Evolutionary conservation across 2,888 invertebrate genomes (phyloP), one percentile per base, ranked within the genome.

Genomic region (Parnassius smintheus): DNA sequence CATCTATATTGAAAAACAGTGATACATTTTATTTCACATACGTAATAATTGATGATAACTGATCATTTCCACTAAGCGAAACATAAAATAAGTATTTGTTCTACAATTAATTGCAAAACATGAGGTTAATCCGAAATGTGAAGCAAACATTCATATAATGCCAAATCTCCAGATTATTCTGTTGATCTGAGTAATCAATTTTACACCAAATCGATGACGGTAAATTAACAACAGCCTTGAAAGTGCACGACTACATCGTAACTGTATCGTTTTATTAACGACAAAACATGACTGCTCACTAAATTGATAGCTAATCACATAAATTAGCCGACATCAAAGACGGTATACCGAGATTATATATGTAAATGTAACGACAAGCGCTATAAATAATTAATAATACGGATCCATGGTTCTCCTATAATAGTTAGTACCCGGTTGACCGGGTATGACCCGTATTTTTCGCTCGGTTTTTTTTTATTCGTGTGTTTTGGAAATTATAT

Each of bases 371-470:
- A 80, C 80, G 80, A 79, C 75, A 75, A 74, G 75, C 69, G 63
- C 68, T 74, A 75, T 76, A 74, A 69, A 78, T 76, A 79, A 83
- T 79, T 77, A 77, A 83, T 81, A 76, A 76, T 35, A 35, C 7
- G 35, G 73, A 68, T 74, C 75, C 75, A 76, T 73, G 76, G 82
- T 82, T 83, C 82, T 73, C 77, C 75, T 69, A 74, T 73, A 80
- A 81, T 78, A 78, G 75, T 77, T 74, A 78, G n/a, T n/a, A n/a
- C n/a, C n/a, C n/a, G n/a, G n/a, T n/a, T n/a, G n/a, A n/a, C n/a
- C n/a, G n/a, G n/a, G n/a, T n/a, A n/a, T n/a, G n/a, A n/a, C n/a
- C n/a, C n/a, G n/a, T n/a, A n/a, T n/a, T n/a, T n/a, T n/a, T n/a
- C n/a, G n/a, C n/a, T n/a, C n/a, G n/a, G n/a, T n/a, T n/a, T n/a